Conservation (phyloP, 2,113 vertebrate species). For the Halcyon malimbica region DNA sequence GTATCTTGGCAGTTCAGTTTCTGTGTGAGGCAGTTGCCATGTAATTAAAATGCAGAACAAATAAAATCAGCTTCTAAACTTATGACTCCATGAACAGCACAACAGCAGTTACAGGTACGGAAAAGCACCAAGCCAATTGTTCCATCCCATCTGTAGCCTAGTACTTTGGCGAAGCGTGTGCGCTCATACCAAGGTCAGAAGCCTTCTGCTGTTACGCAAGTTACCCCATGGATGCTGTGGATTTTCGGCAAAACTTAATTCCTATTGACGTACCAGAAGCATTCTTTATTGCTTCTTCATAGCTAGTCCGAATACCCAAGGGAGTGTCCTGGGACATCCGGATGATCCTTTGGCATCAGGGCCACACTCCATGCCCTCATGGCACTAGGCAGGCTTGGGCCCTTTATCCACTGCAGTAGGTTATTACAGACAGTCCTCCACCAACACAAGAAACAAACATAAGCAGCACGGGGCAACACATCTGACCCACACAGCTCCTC, state of each 20-base stretch:
- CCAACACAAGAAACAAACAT: neutral
- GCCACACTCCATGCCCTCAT: neutral
- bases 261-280: neutral
- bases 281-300: neutral
- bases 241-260: neutral
- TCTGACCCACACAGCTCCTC: neutral
- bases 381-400: neutral
- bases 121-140: neutral
- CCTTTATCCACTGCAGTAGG: neutral
- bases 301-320: neutral
- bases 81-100: neutral
- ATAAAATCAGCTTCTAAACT: neutral
- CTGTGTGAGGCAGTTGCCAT: neutral
- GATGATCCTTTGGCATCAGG: neutral
- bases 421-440: neutral
- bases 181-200: neutral
- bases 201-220: neutral
- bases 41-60: neutral
- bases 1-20: neutral
- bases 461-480: rapidly evolving
- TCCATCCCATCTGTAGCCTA: neutral
- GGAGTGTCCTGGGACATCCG: neutral
- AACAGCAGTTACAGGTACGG: neutral
- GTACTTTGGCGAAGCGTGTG: neutral
- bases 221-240: rapidly evolving